Percentiles rank a stretch among this genome's conserved stretches.
These are phyloP conservation scores for Gortyna flavago DNA, from an alignment of 2,888 invertebrate genomes.

Conservation along the genomic window DNA sequence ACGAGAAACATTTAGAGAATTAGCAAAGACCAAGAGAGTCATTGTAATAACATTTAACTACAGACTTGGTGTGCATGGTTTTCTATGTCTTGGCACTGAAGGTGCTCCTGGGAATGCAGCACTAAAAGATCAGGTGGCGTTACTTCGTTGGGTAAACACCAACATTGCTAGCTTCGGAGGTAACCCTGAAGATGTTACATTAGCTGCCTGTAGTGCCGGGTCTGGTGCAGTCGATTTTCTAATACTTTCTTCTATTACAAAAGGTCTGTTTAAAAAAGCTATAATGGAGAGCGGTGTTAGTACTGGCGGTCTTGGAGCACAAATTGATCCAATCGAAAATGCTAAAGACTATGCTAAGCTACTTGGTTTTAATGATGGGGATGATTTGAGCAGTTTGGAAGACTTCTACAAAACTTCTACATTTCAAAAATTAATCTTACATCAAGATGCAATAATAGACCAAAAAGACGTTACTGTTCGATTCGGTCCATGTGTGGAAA, in stretches of 20 bases:
- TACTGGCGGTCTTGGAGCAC: constrained; percentile 69
- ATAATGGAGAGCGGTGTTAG: constrained; percentile 77
- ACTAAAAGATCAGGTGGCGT: constrained; percentile 80
- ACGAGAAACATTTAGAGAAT: constrained; percentile 66
- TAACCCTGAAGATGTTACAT: constrained; percentile 78
- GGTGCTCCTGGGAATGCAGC: constrained; percentile 81
- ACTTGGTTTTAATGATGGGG: constrained; percentile 70
- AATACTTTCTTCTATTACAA: constrained; percentile 73
- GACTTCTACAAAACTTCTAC: constrained; percentile 75
- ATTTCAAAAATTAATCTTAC: constrained; percentile 64
- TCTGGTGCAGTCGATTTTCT: constrained; percentile 75
- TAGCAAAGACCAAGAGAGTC: constrained; percentile 69
- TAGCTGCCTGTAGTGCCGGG: constrained; percentile 79
- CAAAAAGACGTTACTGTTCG: constrained; percentile 50
- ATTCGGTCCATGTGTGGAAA: constrained; percentile 72
- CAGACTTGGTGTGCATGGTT: constrained; percentile 76
- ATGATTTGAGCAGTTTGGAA: constrained; percentile 73
- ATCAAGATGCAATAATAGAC: constrained; percentile 11
- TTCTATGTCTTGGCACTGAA: constrained; percentile 79
- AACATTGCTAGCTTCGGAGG: constrained; percentile 80
- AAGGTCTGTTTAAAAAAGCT: constrained; percentile 77
- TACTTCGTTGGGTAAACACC: constrained; percentile 75
- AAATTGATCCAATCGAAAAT: constrained; percentile 74
- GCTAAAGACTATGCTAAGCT: constrained; percentile 74
- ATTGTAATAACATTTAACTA: constrained; percentile 79